Evolutionary conservation across 2,888 invertebrate genomes (phyloP).

Genomic region (Scaptomyza caliginosa): DNA sequence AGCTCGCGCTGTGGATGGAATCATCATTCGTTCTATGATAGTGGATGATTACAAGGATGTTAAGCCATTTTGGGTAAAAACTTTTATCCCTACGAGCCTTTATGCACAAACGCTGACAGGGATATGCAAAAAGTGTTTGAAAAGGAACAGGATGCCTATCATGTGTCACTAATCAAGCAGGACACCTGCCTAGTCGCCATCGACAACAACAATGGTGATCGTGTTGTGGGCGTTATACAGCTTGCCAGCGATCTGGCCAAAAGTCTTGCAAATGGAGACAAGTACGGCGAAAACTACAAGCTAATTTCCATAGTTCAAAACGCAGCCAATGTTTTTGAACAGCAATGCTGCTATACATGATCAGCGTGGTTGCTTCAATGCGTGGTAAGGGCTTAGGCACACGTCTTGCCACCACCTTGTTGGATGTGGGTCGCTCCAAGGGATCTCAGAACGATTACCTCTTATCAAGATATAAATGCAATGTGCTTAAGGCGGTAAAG

Average conservation of each 20-base stretch:
- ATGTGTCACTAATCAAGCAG: conserved; percentile 15
- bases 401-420: conserved; percentile 43
- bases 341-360: conserved; percentile 51
- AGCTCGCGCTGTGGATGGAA: neutral
- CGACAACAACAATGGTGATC: neutral
- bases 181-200: conserved; percentile 26
- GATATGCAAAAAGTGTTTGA: conserved; percentile 6
- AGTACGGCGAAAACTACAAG: conserved; percentile 17
- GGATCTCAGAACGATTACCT: too few species aligned
- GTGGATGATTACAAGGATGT: conserved; percentile 13
- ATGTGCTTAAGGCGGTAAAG: too few species aligned
- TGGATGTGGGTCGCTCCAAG: conserved; percentile 51
- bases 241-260: conserved; percentile 17
- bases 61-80: conserved; percentile 3
- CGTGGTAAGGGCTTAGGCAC: conserved; percentile 58
- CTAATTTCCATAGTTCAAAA: conserved; percentile 50
- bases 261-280: neutral
- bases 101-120: neutral
- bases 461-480: too few species aligned
- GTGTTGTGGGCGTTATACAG: conserved; percentile 20
- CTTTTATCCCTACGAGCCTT: conserved; percentile 18
- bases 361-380: conserved; percentile 37
- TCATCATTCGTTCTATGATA: conserved; percentile 13
- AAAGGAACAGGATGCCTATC: conserved; percentile 8
- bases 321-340: conserved; percentile 58